Conservation (phyloP, 2,888 invertebrate genomes). For the Alloplasta piceator region DNA sequence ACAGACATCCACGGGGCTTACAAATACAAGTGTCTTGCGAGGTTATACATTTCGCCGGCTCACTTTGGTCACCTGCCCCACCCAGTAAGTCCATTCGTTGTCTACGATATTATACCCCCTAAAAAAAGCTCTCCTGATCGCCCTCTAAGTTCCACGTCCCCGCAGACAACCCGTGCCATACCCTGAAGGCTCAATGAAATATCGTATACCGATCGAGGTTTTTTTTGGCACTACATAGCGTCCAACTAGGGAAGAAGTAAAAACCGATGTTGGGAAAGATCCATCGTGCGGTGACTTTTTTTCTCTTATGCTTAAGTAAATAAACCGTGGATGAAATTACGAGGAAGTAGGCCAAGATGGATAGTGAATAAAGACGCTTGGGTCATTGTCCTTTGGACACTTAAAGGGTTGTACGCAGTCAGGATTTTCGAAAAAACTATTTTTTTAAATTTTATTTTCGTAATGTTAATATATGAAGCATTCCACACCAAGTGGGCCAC, state of each 20-base stretch:
- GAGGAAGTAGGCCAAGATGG: background rate
- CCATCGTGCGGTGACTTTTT: background rate
- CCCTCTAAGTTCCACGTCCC: constrained; percentile 30
- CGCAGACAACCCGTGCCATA: constrained; percentile 1
- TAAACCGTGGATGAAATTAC: constrained; percentile 11
- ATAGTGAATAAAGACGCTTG: constrained; percentile 5
- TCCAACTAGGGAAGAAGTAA: background rate
- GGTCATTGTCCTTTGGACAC: constrained; percentile 12
- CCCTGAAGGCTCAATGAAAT: background rate
- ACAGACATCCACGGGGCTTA: background rate
- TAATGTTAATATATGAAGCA: too few relatives aligned
- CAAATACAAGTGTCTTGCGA: constrained; percentile 9
- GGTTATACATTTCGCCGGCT: constrained; percentile 12
- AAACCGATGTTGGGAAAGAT: background rate
- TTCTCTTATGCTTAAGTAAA: background rate
- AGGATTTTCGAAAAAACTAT: too few relatives aligned
- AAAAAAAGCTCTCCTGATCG: constrained; percentile 25
- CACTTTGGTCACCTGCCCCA: constrained; percentile 42
- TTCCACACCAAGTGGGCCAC: too few relatives aligned
- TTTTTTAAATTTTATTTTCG: too few relatives aligned
- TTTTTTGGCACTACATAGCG: background rate
- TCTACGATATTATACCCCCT: constrained; percentile 26
- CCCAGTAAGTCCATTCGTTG: constrained; percentile 32
- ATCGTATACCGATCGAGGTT: background rate
- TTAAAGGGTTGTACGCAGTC: too few relatives aligned